Percentiles rank a stretch among this genome's conserved stretches.
Evolutionary conservation across 2,797 vertebrate species (phyloP).

Genomic region (Syngnathus acus): DNA sequence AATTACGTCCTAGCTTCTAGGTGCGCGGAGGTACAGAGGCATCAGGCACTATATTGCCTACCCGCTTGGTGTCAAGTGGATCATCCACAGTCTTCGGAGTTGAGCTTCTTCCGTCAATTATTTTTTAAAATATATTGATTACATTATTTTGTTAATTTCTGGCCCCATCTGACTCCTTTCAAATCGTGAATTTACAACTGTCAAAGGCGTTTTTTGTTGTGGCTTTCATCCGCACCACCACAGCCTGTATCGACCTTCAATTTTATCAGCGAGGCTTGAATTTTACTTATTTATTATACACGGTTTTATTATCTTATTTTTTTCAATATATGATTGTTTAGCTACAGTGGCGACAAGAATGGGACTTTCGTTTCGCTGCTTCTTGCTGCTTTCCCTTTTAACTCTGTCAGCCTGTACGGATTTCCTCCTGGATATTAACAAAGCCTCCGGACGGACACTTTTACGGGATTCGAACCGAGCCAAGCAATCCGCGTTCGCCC

Average conservation of each 20-base stretch:
- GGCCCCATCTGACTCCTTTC: conserved; percentile 20
- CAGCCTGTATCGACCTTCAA: conserved; percentile 59
- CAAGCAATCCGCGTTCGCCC: conserved; percentile 38
- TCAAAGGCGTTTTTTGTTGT: conserved; percentile 59
- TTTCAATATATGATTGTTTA: background rate
- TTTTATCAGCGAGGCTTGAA: conserved; percentile 35
- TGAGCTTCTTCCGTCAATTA: conserved; percentile 4
- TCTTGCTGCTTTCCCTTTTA: conserved; percentile 42
- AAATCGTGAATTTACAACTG: conserved; percentile 45
- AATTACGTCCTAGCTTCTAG: conserved; percentile 42
- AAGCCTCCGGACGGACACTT: conserved; percentile 21
- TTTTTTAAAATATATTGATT: background rate
- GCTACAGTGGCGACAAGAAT: conserved; percentile 40
- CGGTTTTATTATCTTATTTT: conserved; percentile 23
- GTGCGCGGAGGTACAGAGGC: conserved; percentile 27
- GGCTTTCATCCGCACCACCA: conserved; percentile 55
- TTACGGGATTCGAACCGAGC: conserved; percentile 43
- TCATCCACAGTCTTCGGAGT: conserved; percentile 23
- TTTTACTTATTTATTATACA: conserved; percentile 34
- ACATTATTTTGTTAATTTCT: conserved; percentile 3
- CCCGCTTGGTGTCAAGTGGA: background rate
- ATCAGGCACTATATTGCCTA: conserved; percentile 27
- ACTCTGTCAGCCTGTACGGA: conserved; percentile 45
- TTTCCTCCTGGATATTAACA: conserved; percentile 27
- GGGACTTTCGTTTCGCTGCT: conserved; percentile 44